A percentile compares a stretch with the other conserved stretches of the same genome.
Conservation (phyloP, 2,113 vertebrate genomes). For the Esox niger region DNA sequence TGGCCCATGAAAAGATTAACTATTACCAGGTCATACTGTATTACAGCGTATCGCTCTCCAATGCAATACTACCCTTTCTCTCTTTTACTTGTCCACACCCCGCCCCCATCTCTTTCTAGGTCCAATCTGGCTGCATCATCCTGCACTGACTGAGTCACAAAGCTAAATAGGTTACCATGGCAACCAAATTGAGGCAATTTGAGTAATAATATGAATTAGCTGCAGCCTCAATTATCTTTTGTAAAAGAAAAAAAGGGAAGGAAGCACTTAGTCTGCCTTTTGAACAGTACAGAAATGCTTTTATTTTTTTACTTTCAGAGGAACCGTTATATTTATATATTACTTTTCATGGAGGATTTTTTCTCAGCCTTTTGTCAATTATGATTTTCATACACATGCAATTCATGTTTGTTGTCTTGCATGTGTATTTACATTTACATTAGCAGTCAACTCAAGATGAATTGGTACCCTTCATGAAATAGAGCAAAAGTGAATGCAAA, state of each 20-base stretch:
- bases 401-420: too few species aligned
- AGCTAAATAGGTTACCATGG: conserved; percentile 71
- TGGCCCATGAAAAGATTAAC: conserved; percentile 70
- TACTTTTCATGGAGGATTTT: too few species aligned
- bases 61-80: conserved; percentile 20
- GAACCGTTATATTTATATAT: too few species aligned
- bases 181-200: conserved; percentile 79
- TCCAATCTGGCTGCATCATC: conserved; percentile 59
- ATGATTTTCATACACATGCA: too few species aligned
- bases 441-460: too few species aligned
- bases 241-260: conserved; percentile 40
- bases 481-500: too few species aligned
- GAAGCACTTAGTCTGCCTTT: conserved; percentile 37
- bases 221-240: conserved; percentile 55
- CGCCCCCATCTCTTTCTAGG: conserved; percentile 42
- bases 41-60: conserved; percentile 43
- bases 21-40: conserved; percentile 73
- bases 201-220: conserved; percentile 73
- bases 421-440: too few species aligned
- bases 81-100: conserved; percentile 22
- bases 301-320: too few species aligned
- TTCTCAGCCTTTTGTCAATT: too few species aligned
- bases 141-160: conserved; percentile 39
- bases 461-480: too few species aligned
- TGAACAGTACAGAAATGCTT: conserved; percentile 1